Base-by-base conservation (phyloP, 2,113 vertebrate genomes). In the Charina bottae region DNA sequence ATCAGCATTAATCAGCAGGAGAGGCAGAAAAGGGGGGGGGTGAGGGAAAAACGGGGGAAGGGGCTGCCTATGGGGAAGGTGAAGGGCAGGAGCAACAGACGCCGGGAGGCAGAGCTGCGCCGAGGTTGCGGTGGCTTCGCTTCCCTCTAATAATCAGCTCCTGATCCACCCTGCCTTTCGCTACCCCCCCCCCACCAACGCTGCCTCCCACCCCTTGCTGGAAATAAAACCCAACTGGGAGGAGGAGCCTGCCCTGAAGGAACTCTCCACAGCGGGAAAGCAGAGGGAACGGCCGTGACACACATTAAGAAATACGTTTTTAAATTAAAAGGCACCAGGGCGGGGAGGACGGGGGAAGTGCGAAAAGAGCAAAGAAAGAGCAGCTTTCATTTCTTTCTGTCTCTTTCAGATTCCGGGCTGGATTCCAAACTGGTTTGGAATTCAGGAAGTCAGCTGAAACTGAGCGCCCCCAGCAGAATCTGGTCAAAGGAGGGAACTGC, bases 121-220 rank as follows among this genome's bases (percentile, higher is more conserved):
- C 12, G 26, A 0, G 5, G 64, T 53, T 2, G 33, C 0, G 11
- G 90, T 23, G 0, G 0, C 37, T 28, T 10, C 84, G 58, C 26
- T 33, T 53, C n/a, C 19, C 21, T 21, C 17, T 68, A 33, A 56
- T 7, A 59, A 23, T 26, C 55, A 13, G 5, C 68, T 37, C 54
- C 59, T 0, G 33, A 68, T 10, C 46, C 3, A 1, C 26, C 54
- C 1, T 15, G 26, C 88, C 15, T 6, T 23, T 90, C 85, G 3
- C 87, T 86, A 0, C 78, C 33, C n/a, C 12, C 12, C n/a, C 13
- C 90, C 0, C 24, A 17, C 23, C 37, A 13, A 0, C 6, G n/a
- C 49, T 19, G 15, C 78, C 83, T 85, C 83, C 84, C 37, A 33
- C 33, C 23, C 68, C 64, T 60, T 8, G 0, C 42, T 88, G 0